Evolutionary conservation across 2,888 invertebrate species (phyloP).

Genomic region (Agrotis exclamationis): DNA sequence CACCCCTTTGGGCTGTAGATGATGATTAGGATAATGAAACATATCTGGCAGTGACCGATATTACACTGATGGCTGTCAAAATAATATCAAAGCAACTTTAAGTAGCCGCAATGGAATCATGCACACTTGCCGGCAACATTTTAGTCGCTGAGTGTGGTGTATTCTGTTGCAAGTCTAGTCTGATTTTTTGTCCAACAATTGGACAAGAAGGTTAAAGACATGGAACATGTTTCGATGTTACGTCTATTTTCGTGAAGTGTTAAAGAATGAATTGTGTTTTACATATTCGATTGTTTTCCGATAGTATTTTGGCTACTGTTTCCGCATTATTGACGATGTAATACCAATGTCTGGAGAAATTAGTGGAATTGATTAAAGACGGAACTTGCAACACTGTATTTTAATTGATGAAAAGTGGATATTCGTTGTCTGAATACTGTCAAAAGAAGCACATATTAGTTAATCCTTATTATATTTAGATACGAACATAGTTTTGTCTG

Average conservation of each 20-base stretch:
- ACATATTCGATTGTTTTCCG: conserved; percentile 32
- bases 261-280: conserved; percentile 29
- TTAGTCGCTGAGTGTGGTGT: not conserved
- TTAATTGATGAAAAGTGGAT: not conserved
- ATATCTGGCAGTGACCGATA: too few species aligned
- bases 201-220: conserved; percentile 42
- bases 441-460: not conserved
- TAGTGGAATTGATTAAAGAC: conserved; percentile 10
- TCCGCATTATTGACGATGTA: conserved; percentile 15
- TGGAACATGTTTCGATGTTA: conserved; percentile 37
- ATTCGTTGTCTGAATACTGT: not conserved
- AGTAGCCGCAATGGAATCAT: not conserved
- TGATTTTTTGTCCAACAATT: not conserved
- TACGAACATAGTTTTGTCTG: too few species aligned
- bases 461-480: too few species aligned
- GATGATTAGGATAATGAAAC: too few species aligned
- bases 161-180: not conserved
- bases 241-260: conserved; percentile 35
- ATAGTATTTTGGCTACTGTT: conserved; percentile 3
- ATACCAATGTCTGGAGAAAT: conserved; percentile 6
- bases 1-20: not conserved
- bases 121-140: not conserved
- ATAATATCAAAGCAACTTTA: not conserved
- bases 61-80: too few species aligned
- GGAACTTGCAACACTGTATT: too few species aligned